Conservation (phyloP, 2,113 vertebrate genomes). For the Syrrhaptes paradoxus region DNA sequence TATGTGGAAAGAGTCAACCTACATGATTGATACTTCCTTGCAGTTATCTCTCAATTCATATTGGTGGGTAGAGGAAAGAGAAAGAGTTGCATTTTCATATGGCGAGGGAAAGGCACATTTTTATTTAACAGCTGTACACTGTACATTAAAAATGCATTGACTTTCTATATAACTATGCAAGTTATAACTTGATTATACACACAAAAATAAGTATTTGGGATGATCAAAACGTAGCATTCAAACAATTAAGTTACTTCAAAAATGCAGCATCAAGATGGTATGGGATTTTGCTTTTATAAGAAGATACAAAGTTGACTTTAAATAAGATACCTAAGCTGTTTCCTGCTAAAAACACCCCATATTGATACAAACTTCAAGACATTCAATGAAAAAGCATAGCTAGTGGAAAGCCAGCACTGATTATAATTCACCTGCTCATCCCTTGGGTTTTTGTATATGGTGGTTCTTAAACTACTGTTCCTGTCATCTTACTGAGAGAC, state of each 20-base stretch:
- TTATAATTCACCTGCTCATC: background rate
- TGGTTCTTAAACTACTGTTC: background rate
- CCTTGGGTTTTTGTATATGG: background rate
- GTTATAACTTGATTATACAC: background rate
- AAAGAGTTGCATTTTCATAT: background rate
- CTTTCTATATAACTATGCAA: background rate
- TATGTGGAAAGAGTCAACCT: background rate
- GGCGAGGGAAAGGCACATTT: background rate
- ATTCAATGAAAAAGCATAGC: background rate
- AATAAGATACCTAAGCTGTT: background rate
- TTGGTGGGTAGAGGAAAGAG: background rate
- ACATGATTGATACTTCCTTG: background rate
- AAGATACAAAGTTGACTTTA: background rate
- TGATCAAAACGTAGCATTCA: background rate
- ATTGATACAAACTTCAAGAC: background rate
- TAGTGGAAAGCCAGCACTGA: background rate
- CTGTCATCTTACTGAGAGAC: background rate
- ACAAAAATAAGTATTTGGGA: background rate
- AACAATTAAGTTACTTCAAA: background rate
- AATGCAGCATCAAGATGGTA: background rate
- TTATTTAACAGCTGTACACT: background rate
- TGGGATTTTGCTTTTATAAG: background rate
- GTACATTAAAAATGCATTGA: background rate
- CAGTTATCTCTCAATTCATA: background rate
- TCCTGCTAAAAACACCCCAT: background rate